Evolutionary conservation across 1,140 invertebrate species (phyloP), one percentile per base, ranked within the genome.

Genomic region (Drosophila miranda): DNA sequence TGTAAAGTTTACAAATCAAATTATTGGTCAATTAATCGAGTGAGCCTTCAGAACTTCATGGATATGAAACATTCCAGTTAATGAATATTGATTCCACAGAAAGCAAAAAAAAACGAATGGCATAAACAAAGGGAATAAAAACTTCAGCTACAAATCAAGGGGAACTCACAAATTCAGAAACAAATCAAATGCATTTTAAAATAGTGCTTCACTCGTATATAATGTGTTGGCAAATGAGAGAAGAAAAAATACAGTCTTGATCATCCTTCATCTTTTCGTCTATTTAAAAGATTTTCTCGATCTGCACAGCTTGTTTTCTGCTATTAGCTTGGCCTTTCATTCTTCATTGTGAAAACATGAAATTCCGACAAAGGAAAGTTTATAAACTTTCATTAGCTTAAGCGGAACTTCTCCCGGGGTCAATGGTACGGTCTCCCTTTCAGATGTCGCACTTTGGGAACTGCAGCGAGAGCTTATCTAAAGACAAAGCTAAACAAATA

Each of bases 21-120:
- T 86, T 84, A 83, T 83, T 84, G 67, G 67, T 72, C 73, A 75
- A 83, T 84, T 80, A 79, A 55, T 83, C 66, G 42, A 49, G 23
- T 44, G 44, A 52, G 59, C 23, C 38, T 9, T 26, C 46, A 34
- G 41, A 62, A 38, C 59, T 63, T 19, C 49, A 8, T 63, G 19
- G 14, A 54, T 44, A 30, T 67, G 28, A 21, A 67, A 41, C 61
- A 68, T 67, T 68, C 49, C 16, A 26, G 49, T 46, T 68, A 68
- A 68, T 68, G 64, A 68, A 68, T 67, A 68, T 68, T 67, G 51
- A 46, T 55, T 34, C 50, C 43, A 48, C 50, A 54, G 48, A 30
- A 54, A 21, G 16, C 44, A 41, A 9, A 41, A 6, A 54, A 56
- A 55, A 56, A 56, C 30, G 16, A 61, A 56, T 61, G 23, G 62